A percentile compares a stretch with the other conserved stretches of the same genome.
phyloP scores from a whole-genome alignment of 2,888 invertebrate genomes.

The Lasioglossum morio region DNA sequence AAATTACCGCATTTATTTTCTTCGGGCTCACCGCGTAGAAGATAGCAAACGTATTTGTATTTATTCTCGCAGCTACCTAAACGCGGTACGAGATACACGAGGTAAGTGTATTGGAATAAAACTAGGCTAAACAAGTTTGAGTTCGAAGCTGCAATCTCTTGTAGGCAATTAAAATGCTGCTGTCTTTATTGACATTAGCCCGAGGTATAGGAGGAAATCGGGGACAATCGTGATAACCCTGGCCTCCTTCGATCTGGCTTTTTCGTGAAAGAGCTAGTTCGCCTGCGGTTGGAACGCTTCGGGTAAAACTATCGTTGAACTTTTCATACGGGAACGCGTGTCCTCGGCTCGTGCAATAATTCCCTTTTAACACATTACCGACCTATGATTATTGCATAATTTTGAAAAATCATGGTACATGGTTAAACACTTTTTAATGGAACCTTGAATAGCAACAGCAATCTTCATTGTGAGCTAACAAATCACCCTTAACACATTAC shows the following conservation, averaged over 20 bases:
- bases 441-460: too few species aligned
- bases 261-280: background rate
- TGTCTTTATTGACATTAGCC: background rate
- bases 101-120: background rate
- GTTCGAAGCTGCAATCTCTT: background rate
- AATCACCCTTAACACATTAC: too few species aligned
- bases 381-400: too few species aligned
- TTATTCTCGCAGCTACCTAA: background rate
- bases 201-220: background rate
- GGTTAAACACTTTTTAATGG: too few species aligned
- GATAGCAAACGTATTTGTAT: background rate
- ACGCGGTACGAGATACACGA: background rate
- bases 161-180: background rate
- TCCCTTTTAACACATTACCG: too few species aligned
- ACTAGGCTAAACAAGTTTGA: slow-evolving; percentile 9
- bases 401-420: too few species aligned
- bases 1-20: too few species aligned
- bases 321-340: too few species aligned
- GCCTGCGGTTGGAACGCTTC: background rate
- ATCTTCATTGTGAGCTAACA: too few species aligned
- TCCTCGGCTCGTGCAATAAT: too few species aligned
- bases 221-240: slow-evolving; percentile 18
- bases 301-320: background rate
- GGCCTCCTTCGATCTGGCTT: slow-evolving; percentile 5
- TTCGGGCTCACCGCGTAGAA: background rate